These are phyloP conservation scores for Mechanitis messenoides DNA, from an alignment of 2,888 invertebrate genomes.

Conservation along the genomic window DNA sequence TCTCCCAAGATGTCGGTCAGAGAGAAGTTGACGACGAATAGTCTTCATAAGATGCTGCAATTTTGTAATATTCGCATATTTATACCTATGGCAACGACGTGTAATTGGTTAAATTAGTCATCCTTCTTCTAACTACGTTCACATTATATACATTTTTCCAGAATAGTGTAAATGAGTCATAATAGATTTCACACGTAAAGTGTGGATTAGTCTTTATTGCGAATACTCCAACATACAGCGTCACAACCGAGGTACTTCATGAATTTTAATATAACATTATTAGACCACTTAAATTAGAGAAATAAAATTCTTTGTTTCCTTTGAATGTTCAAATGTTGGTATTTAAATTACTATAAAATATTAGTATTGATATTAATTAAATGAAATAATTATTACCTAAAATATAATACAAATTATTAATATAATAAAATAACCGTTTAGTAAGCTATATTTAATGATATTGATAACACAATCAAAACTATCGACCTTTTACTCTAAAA, in stretches of 20 bases:
- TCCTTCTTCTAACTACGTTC: slow-evolving; percentile 22
- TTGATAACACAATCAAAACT: no score
- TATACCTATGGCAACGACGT: slow-evolving; percentile 73
- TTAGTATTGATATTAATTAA: no score
- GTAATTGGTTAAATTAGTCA: slow-evolving; percentile 60
- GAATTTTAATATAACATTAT: slow-evolving; percentile 21
- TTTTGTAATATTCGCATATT: slow-evolving; percentile 75
- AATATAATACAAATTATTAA: no score
- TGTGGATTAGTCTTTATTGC: slow-evolving; percentile 11
- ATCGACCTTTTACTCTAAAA: no score
- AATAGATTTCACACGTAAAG: slow-evolving; percentile 10
- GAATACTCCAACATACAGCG: slow-evolving; percentile 12
- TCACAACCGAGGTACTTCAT: slow-evolving; percentile 16
- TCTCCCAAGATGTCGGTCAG: slow-evolving; percentile 75
- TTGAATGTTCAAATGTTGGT: no score
- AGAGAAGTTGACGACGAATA: slow-evolving; percentile 84
- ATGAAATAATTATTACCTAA: no score
- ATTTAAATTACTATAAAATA: no score
- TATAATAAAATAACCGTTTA: no score
- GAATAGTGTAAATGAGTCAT: not conserved
- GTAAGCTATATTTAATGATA: no score
- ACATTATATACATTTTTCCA: slow-evolving; percentile 10
- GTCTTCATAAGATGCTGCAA: slow-evolving; percentile 84
- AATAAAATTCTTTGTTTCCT: no score
- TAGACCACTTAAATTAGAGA: slow-evolving; percentile 2